Evolutionary conservation across 2,888 invertebrate species (phyloP).

Genomic region (Pseudeuparius sepicola): DNA sequence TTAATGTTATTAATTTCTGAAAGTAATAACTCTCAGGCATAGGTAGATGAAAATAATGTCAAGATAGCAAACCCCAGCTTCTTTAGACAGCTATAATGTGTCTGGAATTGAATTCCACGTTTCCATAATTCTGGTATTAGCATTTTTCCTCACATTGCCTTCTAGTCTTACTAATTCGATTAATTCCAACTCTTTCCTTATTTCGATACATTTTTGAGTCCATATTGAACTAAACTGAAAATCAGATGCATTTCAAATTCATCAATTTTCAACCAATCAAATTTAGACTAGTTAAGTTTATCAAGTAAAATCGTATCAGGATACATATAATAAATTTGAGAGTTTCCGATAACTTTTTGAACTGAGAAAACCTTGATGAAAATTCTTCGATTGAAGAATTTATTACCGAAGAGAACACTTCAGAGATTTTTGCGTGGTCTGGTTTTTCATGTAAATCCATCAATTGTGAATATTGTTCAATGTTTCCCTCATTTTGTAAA

Average conservation of each 20-base stretch:
- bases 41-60: conserved; percentile 21
- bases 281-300: background rate
- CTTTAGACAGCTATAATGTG: conserved; percentile 8
- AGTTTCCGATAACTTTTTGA: conserved; percentile 7
- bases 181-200: conserved; percentile 18
- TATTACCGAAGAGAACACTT: conserved; percentile 11
- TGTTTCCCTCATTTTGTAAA: too few species aligned
- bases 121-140: conserved; percentile 16
- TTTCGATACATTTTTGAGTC: conserved; percentile 20
- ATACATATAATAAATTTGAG: conserved; percentile 14
- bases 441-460: conserved; percentile 4
- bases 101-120: conserved; percentile 15
- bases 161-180: conserved; percentile 16
- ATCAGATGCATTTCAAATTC: conserved; percentile 5
- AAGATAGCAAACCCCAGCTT: conserved; percentile 15
- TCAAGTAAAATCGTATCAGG: too few species aligned
- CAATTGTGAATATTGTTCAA: conserved; percentile 12
- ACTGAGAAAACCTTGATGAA: background rate
- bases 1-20: conserved; percentile 21
- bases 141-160: conserved; percentile 14
- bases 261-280: conserved; percentile 4
- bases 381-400: conserved; percentile 3
- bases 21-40: conserved; percentile 20
- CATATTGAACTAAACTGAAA: conserved; percentile 20
- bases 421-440: conserved; percentile 5